Percentiles rank a stretch among this genome's conserved stretches.
Conservation (phyloP, 1,140 invertebrate genomes). For the Belonocnema kinseyi region DNA sequence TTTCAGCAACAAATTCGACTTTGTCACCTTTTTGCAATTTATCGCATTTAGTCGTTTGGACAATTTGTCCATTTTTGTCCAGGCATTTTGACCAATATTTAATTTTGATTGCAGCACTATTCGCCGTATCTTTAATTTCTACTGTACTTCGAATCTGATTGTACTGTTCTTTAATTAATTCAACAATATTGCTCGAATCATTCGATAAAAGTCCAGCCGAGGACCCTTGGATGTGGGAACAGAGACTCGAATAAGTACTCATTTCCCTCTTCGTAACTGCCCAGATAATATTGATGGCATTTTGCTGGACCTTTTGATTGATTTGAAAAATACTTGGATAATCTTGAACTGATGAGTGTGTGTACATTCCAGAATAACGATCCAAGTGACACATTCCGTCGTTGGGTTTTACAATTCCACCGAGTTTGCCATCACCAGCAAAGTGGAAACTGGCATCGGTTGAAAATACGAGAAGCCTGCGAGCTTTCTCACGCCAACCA, state of each 20-base stretch:
- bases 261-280: constrained; percentile 52
- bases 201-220: constrained; percentile 52
- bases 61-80: constrained; percentile 19
- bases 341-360: constrained; percentile 51
- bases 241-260: constrained; percentile 49
- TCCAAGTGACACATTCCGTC: constrained; percentile 60
- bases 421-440: constrained; percentile 80
- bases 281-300: constrained; percentile 60
- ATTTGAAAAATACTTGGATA: constrained; percentile 55
- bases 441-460: constrained; percentile 80
- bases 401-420: constrained; percentile 54
- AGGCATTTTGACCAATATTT: constrained; percentile 8
- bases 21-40: constrained; percentile 21
- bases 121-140: constrained; percentile 41
- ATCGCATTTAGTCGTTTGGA: constrained; percentile 18
- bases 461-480: constrained; percentile 79
- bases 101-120: constrained; percentile 22
- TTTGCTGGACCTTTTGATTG: constrained; percentile 54
- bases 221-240: constrained; percentile 46
- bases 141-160: constrained; percentile 54
- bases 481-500: constrained; percentile 79
- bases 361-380: constrained; percentile 48
- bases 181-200: constrained; percentile 62
- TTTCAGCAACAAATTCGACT: constrained; percentile 23
- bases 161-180: constrained; percentile 59